A percentile compares a stretch with the other conserved stretches of the same genome.
These are phyloP conservation scores for Rhyacophila evoluta DNA, from an alignment of 2,888 invertebrate species.

Conservation along the genomic window DNA sequence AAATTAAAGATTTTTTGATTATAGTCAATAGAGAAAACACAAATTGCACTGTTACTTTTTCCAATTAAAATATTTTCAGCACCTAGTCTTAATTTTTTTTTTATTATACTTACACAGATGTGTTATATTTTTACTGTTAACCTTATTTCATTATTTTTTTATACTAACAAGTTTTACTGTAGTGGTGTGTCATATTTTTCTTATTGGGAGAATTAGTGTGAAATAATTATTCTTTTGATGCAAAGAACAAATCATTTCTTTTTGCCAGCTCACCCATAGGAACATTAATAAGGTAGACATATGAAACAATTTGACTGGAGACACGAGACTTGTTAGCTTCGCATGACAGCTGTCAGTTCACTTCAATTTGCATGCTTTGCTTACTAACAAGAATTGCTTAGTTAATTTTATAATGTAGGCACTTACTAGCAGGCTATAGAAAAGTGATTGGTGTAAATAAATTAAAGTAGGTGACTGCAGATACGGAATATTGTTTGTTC, in stretches of 20 bases:
- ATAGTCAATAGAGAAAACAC: slow-evolving; percentile 57
- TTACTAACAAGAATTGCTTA: not conserved
- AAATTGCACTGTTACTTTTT: slow-evolving; percentile 60
- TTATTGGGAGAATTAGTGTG: slow-evolving; percentile 10
- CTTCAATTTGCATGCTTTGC: not conserved
- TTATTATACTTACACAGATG: slow-evolving; percentile 5
- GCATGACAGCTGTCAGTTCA: not conserved
- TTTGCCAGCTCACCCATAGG: slow-evolving; percentile 74
- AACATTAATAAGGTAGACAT: slow-evolving; percentile 70
- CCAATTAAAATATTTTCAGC: slow-evolving; percentile 63
- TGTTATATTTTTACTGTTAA: slow-evolving; percentile 48
- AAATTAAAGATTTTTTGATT: too few relatives aligned
- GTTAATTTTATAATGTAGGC: too few relatives aligned
- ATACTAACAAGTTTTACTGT: not conserved
- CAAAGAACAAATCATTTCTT: slow-evolving; percentile 58
- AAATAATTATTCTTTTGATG: slow-evolving; percentile 15
- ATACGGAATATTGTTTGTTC: too few relatives aligned
- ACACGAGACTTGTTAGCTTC: not conserved
- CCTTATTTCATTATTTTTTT: not conserved
- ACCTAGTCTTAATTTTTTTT: slow-evolving; percentile 60
- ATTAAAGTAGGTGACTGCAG: too few relatives aligned
- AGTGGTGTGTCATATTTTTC: not conserved
- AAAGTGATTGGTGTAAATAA: too few relatives aligned
- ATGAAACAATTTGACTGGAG: slow-evolving; percentile 18
- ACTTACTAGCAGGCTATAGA: too few relatives aligned